Conservation (phyloP, 2,797 vertebrate species). For the Mallotus villosus region DNA sequence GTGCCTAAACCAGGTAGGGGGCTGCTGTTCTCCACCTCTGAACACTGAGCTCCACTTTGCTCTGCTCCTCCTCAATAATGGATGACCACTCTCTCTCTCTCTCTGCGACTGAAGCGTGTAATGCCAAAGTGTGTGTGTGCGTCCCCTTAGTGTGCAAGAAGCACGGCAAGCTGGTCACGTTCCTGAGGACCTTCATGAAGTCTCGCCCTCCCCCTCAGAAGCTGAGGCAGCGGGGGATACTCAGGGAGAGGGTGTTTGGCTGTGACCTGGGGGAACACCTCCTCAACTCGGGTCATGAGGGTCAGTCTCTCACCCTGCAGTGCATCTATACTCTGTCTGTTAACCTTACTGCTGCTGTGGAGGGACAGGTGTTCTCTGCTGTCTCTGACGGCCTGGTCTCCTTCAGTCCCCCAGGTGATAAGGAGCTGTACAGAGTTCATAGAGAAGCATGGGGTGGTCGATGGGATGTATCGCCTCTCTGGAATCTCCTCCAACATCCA, state of each 20-base stretch:
- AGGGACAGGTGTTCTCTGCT: background rate
- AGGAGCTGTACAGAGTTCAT: slow-evolving; percentile 96
- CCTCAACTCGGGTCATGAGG: slow-evolving; percentile 92
- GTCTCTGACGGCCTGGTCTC: background rate
- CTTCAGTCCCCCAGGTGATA: slow-evolving; percentile 93
- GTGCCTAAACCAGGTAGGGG: slow-evolving; percentile 92
- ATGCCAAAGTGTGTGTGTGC: slow-evolving; percentile 1
- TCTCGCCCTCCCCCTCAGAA: slow-evolving; percentile 97
- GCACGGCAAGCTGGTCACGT: slow-evolving; percentile 98
- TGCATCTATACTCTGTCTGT: background rate
- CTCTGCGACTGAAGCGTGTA: slow-evolving; percentile 15
- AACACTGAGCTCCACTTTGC: slow-evolving; percentile 8
- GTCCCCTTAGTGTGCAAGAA: slow-evolving; percentile 88
- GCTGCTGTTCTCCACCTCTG: background rate
- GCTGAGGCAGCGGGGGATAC: slow-evolving; percentile 93
- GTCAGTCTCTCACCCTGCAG: slow-evolving; percentile 63
- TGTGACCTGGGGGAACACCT: slow-evolving; percentile 98
- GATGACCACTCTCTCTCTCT: slow-evolving; percentile 26
- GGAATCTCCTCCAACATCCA: slow-evolving; percentile 98
- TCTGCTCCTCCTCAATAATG: slow-evolving; percentile 26
- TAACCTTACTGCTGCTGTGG: background rate
- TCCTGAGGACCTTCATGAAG: slow-evolving; percentile 97
- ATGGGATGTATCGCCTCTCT: slow-evolving; percentile 97
- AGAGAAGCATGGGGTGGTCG: slow-evolving; percentile 93
- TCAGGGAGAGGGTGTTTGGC: slow-evolving; percentile 94